phyloP scores from a whole-genome alignment of 2,797 vertebrate genomes.

The Sebastes iracundus region DNA sequence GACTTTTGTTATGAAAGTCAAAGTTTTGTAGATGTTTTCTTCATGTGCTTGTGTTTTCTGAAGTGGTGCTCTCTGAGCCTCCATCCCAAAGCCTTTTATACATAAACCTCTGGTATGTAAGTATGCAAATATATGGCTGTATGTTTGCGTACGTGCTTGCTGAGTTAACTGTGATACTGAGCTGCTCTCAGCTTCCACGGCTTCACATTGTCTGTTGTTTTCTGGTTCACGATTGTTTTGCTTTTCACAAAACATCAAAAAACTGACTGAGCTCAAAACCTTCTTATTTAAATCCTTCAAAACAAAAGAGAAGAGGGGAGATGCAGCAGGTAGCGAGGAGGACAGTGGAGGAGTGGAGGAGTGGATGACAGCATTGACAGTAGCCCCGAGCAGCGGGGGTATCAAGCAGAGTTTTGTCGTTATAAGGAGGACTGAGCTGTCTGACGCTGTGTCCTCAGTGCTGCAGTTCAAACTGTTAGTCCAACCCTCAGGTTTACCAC shows the following conservation, averaged over 20 bases:
- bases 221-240: constrained; percentile 12
- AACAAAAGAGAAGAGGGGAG: constrained; percentile 13
- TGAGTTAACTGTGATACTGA: constrained; percentile 14
- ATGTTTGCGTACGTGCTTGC: background rate
- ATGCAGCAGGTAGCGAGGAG: constrained; percentile 23
- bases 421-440: constrained; percentile 31
- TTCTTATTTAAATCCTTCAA: constrained; percentile 27
- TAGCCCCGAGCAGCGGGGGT: constrained; percentile 36
- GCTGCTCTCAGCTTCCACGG: constrained; percentile 2
- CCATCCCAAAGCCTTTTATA: background rate
- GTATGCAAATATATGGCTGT: background rate
- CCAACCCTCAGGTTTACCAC: background rate
- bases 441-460: constrained; percentile 32
- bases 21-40: background rate
- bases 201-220: constrained; percentile 13
- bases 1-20: background rate
- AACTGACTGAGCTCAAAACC: constrained; percentile 9
- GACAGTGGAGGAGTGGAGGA: constrained; percentile 20
- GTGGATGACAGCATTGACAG: constrained; percentile 53
- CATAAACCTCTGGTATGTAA: constrained; percentile 13
- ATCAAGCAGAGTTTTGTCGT: constrained; percentile 55
- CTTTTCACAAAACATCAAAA: constrained; percentile 18
- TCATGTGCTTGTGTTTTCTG: background rate
- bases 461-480: constrained; percentile 29
- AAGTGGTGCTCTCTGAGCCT: background rate